Evolutionary conservation across 2,797 vertebrate species (phyloP).

Genomic region (Apogon talboti): DNA sequence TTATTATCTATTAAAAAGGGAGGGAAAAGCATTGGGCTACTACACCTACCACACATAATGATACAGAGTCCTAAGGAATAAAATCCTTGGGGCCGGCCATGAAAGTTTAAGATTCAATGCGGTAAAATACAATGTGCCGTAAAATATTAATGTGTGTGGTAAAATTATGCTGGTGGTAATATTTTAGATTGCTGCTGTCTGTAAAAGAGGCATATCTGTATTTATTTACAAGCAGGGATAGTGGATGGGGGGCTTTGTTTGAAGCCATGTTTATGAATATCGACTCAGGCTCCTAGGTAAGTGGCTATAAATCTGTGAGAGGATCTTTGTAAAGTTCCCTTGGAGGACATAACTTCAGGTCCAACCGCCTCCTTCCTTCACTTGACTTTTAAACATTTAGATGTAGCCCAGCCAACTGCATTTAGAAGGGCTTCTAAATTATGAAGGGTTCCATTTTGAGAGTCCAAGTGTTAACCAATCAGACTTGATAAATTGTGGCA

Average conservation of each 20-base stretch:
- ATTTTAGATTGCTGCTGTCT: slow-evolving; percentile 87
- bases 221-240: slow-evolving; percentile 86
- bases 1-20: slow-evolving; percentile 37
- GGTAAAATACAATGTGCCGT: slow-evolving; percentile 86
- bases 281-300: slow-evolving; percentile 83
- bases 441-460: slow-evolving; percentile 67
- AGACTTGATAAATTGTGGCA: slow-evolving; percentile 68
- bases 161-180: slow-evolving; percentile 87
- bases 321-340: slow-evolving; percentile 82
- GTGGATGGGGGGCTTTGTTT: slow-evolving; percentile 82
- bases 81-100: slow-evolving; percentile 77
- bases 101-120: slow-evolving; percentile 84
- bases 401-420: slow-evolving; percentile 67
- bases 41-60: slow-evolving; percentile 64
- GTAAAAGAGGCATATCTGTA: slow-evolving; percentile 86
- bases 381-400: slow-evolving; percentile 85
- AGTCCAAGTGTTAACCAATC: slow-evolving; percentile 72
- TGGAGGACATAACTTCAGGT: slow-evolving; percentile 84
- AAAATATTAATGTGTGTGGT: slow-evolving; percentile 87
- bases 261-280: slow-evolving; percentile 87
- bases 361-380: slow-evolving; percentile 77
- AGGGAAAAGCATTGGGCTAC: slow-evolving; percentile 23
- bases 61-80: slow-evolving; percentile 69
- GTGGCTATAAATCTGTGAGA: slow-evolving; percentile 85
- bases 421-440: slow-evolving; percentile 78